A percentile compares a stretch with the other conserved stretches of the same genome.
These are phyloP conservation scores for Aquatica leii DNA, from an alignment of 2,888 invertebrate species.

Conservation along the genomic window DNA sequence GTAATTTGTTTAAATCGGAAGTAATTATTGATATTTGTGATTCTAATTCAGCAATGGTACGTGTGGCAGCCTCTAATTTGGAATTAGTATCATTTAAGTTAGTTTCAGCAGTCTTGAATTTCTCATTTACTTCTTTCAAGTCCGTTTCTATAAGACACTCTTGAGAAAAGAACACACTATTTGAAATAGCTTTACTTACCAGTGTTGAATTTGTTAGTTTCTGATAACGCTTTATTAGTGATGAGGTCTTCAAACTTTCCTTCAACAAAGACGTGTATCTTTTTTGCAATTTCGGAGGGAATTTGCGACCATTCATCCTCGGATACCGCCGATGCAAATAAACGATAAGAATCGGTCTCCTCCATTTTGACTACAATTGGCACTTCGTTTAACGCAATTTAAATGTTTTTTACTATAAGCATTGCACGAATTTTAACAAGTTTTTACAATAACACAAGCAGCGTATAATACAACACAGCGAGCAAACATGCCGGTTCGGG, in stretches of 20 bases:
- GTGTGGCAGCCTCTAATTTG: constrained; percentile 69
- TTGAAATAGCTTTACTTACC: constrained; percentile 59
- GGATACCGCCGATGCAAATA: constrained; percentile 60
- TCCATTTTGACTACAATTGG: constrained; percentile 47
- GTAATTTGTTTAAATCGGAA: constrained; percentile 70
- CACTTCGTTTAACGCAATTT: neutral
- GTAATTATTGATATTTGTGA: constrained; percentile 70
- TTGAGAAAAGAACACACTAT: too few relatives aligned
- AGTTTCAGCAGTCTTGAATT: constrained; percentile 66
- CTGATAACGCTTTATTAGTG: constrained; percentile 77
- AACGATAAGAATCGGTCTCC: constrained; percentile 46
- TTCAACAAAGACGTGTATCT: constrained; percentile 69
- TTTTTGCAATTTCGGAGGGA: constrained; percentile 65
- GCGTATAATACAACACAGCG: constrained; percentile 9
- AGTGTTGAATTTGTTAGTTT: constrained; percentile 69
- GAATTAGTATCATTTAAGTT: constrained; percentile 71
- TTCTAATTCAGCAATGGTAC: constrained; percentile 71
- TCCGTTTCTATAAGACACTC: constrained; percentile 18
- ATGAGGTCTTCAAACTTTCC: constrained; percentile 75
- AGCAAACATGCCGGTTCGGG: constrained; percentile 41
- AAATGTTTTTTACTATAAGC: neutral
- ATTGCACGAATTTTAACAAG: neutral
- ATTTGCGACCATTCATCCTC: constrained; percentile 66
- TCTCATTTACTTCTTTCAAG: constrained; percentile 61
- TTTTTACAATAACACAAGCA: neutral